Conservation (phyloP, 2,797 vertebrate genomes). For the Hippoglossus hippoglossus region DNA sequence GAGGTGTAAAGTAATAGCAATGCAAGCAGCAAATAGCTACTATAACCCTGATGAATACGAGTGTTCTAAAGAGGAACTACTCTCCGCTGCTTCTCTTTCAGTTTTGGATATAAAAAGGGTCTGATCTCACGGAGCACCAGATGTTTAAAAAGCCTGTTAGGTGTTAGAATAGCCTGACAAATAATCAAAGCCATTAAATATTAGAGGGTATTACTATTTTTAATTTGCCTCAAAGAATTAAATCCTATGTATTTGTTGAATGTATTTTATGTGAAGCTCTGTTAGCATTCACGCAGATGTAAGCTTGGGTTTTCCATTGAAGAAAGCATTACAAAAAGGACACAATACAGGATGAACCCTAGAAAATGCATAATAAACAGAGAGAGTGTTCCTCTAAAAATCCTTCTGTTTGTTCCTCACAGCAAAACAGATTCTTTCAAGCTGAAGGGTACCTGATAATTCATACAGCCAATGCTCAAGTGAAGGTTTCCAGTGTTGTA, state of each 20-base stretch:
- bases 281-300: neutral
- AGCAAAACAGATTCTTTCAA: neutral
- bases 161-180: conserved; percentile 20
- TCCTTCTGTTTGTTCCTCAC: neutral
- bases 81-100: conserved; percentile 41
- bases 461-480: too few relatives aligned
- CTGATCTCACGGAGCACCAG: conserved; percentile 1
- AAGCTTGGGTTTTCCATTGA: neutral
- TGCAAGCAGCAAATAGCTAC: conserved; percentile 32
- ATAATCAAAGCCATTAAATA: conserved; percentile 36
- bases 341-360: neutral
- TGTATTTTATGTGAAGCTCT: neutral
- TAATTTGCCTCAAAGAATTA: conserved; percentile 18
- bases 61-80: conserved; percentile 39
- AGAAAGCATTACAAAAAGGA: neutral
- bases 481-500: too few relatives aligned
- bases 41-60: conserved; percentile 41
- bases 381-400: neutral
- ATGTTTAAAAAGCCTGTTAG: conserved; percentile 40
- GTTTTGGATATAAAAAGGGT: conserved; percentile 23
- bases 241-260: conserved; percentile 2
- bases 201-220: neutral
- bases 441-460: neutral
- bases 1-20: conserved; percentile 57
- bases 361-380: neutral